These are phyloP conservation scores for Myocastor coypus DNA, from an alignment of 2,113 vertebrate genomes.

Conservation along the genomic window DNA sequence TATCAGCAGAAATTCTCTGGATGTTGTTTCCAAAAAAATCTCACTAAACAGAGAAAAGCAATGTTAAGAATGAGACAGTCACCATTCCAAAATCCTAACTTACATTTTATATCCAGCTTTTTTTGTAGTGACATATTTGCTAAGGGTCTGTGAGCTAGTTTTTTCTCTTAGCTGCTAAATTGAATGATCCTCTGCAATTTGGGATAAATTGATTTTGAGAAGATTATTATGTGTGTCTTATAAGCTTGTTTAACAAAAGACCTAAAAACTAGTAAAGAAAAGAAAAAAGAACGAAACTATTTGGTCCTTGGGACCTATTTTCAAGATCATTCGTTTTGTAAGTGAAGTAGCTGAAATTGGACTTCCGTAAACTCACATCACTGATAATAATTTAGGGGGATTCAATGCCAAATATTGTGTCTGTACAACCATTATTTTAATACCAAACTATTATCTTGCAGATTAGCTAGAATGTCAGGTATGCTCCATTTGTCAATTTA, in stretches of 20 bases:
- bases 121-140: background rate
- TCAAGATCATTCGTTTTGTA: background rate
- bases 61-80: background rate
- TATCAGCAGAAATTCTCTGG: background rate
- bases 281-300: too few relatives aligned
- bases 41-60: background rate
- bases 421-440: background rate
- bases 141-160: background rate
- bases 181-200: background rate
- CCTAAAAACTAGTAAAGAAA: background rate
- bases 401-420: background rate
- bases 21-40: background rate
- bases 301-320: accelerated
- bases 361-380: background rate
- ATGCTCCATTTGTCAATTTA: background rate
- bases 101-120: background rate
- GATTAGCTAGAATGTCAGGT: constrained; percentile 28
- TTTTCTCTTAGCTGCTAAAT: background rate
- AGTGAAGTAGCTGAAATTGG: background rate
- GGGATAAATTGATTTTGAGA: background rate
- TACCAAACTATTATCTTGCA: background rate
- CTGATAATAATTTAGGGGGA: background rate
- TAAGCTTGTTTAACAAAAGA: background rate
- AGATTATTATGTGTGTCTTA: background rate
- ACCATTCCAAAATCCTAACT: background rate